A percentile compares a stretch with the other conserved stretches of the same genome.
Conservation (phyloP, 2,113 vertebrate species). For the Eudyptes chrysolophus region DNA sequence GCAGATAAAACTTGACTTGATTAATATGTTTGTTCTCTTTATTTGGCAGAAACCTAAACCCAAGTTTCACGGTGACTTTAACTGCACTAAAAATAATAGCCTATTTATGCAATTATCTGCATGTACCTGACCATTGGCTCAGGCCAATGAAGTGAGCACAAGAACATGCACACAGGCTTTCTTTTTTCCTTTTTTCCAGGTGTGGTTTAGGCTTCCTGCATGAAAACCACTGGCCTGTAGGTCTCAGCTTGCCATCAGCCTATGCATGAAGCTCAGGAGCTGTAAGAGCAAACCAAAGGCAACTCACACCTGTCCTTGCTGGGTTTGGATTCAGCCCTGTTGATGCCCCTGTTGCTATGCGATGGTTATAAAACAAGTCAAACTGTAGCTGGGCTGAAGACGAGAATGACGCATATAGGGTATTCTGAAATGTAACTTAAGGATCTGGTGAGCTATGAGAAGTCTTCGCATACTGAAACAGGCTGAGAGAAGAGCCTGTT, state of each 20-base stretch:
- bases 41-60: constrained; percentile 25
- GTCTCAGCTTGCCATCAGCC: background rate
- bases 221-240: background rate
- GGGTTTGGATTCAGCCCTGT: background rate
- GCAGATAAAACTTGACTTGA: constrained; percentile 24
- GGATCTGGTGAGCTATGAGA: rapidly evolving
- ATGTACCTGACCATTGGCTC: background rate
- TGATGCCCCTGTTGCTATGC: rapidly evolving
- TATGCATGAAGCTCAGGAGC: background rate
- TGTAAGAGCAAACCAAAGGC: background rate
- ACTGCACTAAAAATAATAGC: constrained; percentile 24
- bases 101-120: constrained; percentile 20
- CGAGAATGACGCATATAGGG: rapidly evolving
- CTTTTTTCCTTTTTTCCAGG: background rate
- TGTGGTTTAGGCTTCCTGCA: background rate
- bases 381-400: background rate
- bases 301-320: background rate
- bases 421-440: background rate
- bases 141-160: background rate
- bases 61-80: constrained; percentile 14
- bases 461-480: background rate
- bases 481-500: background rate
- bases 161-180: background rate
- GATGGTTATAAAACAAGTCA: background rate
- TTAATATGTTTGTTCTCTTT: constrained; percentile 30